Evolutionary conservation across 2,113 vertebrate genomes (phyloP), one percentile per base, ranked within the genome.

Genomic region (Proteles cristata): DNA sequence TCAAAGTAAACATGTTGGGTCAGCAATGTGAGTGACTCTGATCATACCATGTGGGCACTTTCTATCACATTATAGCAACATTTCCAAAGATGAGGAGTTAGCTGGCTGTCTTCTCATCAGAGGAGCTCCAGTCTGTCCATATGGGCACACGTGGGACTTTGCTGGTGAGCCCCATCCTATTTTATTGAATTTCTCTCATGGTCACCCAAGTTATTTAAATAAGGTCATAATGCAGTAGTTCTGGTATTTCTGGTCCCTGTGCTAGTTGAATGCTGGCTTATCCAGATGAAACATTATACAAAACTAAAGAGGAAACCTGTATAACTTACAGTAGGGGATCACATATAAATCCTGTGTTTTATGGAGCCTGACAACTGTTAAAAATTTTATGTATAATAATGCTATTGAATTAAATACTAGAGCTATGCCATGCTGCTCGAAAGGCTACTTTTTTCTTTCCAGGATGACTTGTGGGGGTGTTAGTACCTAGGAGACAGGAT

Each of bases 341-440:
- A 16, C 3, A 4, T 48, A n/a, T 80, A 87, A 87, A 65, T 35
- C 58, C 25, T 76, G 43, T 66, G 35, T 58, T 92, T 97, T 88
- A 61, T 69, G 65, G 53, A 50, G 31, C 31, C 55, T 66, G 14
- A 74, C 39, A 83, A 83, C 15, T 63, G 71, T 74, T 82, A 81
- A 9, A 19, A 48, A 76, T 4, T 84, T 92, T 77, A 69, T 55
- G 16, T 26, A 14, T 48, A 94, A 14, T 88, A 66, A 95, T 83
- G 92, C 76, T 79, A 1, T 48, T 91, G 45, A 93, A 76, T 93
- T 97, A 94, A 96, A 71, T 55, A 73, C 26, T 69, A 88, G 33
- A 61, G 4, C 48, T 61, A 35, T 84, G 58, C 53, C 26, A 68
- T 7, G 1, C 28, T 65, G 17, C 71, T 31, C 2, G 0, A 55